phyloP scores from a whole-genome alignment of 2,113 vertebrate genomes.

The Stictonetta naevosa region DNA sequence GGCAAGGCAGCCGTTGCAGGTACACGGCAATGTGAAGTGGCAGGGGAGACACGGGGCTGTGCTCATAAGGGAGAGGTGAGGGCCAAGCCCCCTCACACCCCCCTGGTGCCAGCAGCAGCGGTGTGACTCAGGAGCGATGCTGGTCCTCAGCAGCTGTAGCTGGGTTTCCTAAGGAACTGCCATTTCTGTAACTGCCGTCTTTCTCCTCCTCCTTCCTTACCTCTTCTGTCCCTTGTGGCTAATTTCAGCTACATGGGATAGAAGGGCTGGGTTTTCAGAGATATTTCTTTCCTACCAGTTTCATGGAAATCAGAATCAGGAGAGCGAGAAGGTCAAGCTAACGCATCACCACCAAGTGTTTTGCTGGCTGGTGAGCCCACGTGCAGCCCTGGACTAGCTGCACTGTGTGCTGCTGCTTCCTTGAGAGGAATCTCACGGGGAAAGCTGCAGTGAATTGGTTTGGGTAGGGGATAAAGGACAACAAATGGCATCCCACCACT shows the following conservation, averaged over 20 bases:
- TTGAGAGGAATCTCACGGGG: background rate
- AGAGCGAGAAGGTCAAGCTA: background rate
- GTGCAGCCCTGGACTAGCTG: fast-evolving
- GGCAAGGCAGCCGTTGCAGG: background rate
- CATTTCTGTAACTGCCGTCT: background rate
- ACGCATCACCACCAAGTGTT: background rate
- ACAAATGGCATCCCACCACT: background rate
- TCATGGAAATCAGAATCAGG: background rate
- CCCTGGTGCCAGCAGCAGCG: background rate
- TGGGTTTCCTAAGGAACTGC: background rate
- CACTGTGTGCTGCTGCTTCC: background rate
- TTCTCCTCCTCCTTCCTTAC: background rate
- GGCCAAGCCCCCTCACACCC: background rate
- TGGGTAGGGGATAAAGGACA: background rate
- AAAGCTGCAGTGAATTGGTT: background rate
- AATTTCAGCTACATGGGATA: background rate
- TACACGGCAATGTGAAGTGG: fast-evolving
- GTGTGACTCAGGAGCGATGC: background rate
- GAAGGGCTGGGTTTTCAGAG: background rate
- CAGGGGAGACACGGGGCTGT: background rate
- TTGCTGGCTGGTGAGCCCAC: background rate
- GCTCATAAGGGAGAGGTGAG: background rate
- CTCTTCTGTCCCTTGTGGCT: background rate
- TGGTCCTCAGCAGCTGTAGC: background rate
- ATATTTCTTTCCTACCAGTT: background rate